These are phyloP conservation scores for Rhopalosiphum nymphaeae DNA, from an alignment of 2,888 invertebrate species.

Conservation along the genomic window DNA sequence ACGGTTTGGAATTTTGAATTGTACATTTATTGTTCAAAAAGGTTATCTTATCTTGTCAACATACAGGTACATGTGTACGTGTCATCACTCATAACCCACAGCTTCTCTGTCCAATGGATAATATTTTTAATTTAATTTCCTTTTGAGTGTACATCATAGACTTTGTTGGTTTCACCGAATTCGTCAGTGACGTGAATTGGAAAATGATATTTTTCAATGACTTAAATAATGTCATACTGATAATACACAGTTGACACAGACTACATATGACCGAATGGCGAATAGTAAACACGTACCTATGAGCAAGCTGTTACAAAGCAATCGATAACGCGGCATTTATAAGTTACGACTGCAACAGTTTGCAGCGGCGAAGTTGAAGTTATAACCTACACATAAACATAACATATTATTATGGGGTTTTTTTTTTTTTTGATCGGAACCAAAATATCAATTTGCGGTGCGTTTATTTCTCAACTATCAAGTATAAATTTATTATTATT, in stretches of 20 bases:
- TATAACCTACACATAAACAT: not conserved
- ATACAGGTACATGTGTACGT: not conserved
- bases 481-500: not conserved
- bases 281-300: not conserved
- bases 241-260: not conserved
- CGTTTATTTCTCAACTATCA: slow-evolving; percentile 1
- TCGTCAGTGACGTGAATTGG: not conserved
- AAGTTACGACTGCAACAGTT: not conserved
- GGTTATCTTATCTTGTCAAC: not conserved
- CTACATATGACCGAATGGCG: not conserved
- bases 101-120: not conserved
- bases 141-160: not conserved
- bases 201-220: not conserved
- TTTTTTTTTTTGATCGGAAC: not conserved
- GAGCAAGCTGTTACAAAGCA: not conserved
- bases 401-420: not conserved
- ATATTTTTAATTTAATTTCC: not conserved
- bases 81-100: not conserved
- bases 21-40: not conserved
- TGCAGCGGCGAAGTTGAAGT: not conserved
- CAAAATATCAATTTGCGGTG: not conserved
- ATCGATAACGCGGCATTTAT: not conserved
- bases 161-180: not conserved
- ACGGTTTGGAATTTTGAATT: not conserved
- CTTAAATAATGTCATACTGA: not conserved